Conservation (phyloP, 1,140 invertebrate species). For the Ostrea edulis region DNA sequence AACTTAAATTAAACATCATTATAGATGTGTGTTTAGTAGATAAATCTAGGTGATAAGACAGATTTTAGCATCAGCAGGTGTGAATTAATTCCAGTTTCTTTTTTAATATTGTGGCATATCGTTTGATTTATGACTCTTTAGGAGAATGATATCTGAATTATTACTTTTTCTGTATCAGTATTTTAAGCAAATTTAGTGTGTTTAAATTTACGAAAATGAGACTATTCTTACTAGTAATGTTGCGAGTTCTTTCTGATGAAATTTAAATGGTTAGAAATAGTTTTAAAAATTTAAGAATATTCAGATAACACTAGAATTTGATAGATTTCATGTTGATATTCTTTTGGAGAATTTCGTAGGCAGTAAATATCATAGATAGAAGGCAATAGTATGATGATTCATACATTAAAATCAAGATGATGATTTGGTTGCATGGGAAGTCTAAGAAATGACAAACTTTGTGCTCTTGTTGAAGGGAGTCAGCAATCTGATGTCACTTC, state of each 20-base stretch:
- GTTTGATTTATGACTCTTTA: constrained; percentile 29
- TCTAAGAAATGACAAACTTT: constrained; percentile 10
- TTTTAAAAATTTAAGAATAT: neutral
- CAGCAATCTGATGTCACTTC: constrained; percentile 34
- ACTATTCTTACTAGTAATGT: neutral
- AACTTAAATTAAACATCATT: constrained; percentile 44
- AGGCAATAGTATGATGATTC: neutral
- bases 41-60: constrained; percentile 38
- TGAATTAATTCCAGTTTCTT: constrained; percentile 40
- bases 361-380: neutral
- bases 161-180: constrained; percentile 29
- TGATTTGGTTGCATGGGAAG: neutral
- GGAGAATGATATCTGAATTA: constrained; percentile 28
- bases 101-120: constrained; percentile 41
- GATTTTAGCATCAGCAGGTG: constrained; percentile 40
- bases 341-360: neutral
- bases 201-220: neutral
- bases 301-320: neutral
- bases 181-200: constrained; percentile 21
- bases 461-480: constrained; percentile 32
- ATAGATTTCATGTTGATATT: neutral
- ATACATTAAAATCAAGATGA: neutral
- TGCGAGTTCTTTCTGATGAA: neutral
- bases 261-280: neutral
- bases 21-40: constrained; percentile 40